Conservation (phyloP, 2,888 invertebrate species). For the Platycnemis pennipes region DNA sequence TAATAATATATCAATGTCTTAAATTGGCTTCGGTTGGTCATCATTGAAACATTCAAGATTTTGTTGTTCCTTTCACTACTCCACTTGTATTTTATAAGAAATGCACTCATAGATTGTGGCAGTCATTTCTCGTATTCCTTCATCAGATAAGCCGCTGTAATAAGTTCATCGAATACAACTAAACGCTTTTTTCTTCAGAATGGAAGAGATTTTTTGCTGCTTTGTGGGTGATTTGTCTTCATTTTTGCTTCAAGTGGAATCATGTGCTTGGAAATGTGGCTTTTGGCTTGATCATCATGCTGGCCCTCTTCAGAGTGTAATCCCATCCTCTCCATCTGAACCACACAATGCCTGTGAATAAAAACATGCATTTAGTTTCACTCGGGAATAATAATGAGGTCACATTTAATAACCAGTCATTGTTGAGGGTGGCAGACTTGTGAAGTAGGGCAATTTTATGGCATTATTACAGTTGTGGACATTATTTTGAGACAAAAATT, state of each 20-base stretch:
- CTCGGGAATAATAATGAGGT: not conserved
- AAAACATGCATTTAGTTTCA: slow-evolving; percentile 17
- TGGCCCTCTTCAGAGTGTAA: slow-evolving; percentile 93
- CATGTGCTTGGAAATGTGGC: slow-evolving; percentile 80
- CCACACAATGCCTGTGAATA: slow-evolving; percentile 90
- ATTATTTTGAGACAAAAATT: no score
- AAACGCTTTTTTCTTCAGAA: slow-evolving; percentile 59
- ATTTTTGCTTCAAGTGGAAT: not conserved
- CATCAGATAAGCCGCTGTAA: slow-evolving; percentile 64
- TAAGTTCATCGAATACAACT: slow-evolving; percentile 68
- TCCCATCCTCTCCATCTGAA: slow-evolving; percentile 98
- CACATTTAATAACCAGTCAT: not conserved
- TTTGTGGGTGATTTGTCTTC: slow-evolving; percentile 52
- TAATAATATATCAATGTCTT: slow-evolving; percentile 31
- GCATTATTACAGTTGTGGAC: no score
- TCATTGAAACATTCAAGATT: slow-evolving; percentile 38
- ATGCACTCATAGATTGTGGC: slow-evolving; percentile 58
- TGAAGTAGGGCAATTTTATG: no score
- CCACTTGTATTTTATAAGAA: slow-evolving; percentile 62
- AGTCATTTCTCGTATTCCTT: slow-evolving; percentile 63
- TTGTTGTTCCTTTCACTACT: slow-evolving; percentile 38
- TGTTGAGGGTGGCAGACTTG: no score
- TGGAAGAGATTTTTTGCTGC: slow-evolving; percentile 63
- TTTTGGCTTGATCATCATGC: slow-evolving; percentile 95
- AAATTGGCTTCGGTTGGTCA: slow-evolving; percentile 34